phyloP scores from a whole-genome alignment of 2,797 vertebrate genomes.

The Benthosema pterotum region DNA sequence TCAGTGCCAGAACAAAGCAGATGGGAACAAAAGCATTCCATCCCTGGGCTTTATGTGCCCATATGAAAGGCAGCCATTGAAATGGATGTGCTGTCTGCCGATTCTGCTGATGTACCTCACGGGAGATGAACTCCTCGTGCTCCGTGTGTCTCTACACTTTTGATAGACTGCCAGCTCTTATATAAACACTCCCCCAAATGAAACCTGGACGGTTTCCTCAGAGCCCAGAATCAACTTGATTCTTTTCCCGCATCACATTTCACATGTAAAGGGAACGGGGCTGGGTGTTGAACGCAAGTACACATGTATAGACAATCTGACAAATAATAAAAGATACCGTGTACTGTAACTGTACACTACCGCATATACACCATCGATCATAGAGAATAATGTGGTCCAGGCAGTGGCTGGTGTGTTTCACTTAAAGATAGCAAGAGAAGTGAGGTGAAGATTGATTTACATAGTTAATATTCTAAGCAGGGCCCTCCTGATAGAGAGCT shows the following conservation, averaged over 20 bases:
- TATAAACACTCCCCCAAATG: conserved; percentile 29
- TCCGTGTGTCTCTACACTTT: conserved; percentile 32
- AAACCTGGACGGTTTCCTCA: conserved; percentile 3
- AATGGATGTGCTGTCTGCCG: conserved; percentile 64
- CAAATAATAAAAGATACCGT: too few species aligned
- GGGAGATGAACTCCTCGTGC: conserved; percentile 53
- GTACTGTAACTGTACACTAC: too few species aligned
- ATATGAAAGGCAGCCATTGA: conserved; percentile 65
- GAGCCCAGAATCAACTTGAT: too few species aligned
- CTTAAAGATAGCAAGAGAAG: too few species aligned
- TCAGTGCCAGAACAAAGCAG: conserved; percentile 70
- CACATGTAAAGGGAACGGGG: too few species aligned
- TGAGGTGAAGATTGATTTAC: not conserved
- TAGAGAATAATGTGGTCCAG: too few species aligned
- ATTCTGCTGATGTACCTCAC: conserved; percentile 61
- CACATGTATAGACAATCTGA: too few species aligned
- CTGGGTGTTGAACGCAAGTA: too few species aligned
- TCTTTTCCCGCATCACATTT: too few species aligned
- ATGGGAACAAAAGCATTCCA: conserved; percentile 72
- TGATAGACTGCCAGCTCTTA: conserved; percentile 32
- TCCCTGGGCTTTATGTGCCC: conserved; percentile 57
- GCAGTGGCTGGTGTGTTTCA: too few species aligned
- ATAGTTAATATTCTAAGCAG: conserved; percentile 23
- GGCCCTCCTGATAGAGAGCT: too few species aligned
- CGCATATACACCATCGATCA: too few species aligned